Evolutionary conservation across 2,888 invertebrate genomes (phyloP), one percentile per base, ranked within the genome.

Genomic region (Gortyna flavago): DNA sequence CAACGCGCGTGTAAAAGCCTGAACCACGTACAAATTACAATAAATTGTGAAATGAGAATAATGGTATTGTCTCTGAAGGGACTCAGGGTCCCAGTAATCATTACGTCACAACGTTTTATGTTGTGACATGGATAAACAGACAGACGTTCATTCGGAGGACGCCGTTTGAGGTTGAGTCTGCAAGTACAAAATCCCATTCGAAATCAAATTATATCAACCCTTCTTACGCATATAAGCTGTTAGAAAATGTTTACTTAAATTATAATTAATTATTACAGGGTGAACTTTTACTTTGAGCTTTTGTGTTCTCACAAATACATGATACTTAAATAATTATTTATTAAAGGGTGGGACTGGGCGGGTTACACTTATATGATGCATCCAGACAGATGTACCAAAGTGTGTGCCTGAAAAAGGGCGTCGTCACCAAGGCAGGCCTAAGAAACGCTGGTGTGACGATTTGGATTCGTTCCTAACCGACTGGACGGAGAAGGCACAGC

Each of bases 111-210:
- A 44, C 44, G 13, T 44, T 44, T 44, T 13, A 89, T 81, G 89
- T 85, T 89, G 89, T 91, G 89, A 91, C 90, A 85, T 84, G 82
- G 90, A 89, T 89, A 88, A 89, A 89, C 88, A 89, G 90, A 80
- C 85, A 87, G 87, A 86, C 87, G 86, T 85, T 87, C 78, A 85
- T 86, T 83, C 82, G 82, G 85, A 88, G 87, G 72, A 83, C 66
- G 75, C 78, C 75, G 74, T 83, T 85, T 87, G 84, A 77, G 81
- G 79, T 82, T 75, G 73, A 87, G 75, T 69, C 83, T 79, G 73
- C 77, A 81, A 86, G 72, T 80, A 81, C 75, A 66, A 77, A 87
- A 80, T 79, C 79, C 75, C 75, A 77, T 88, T 81, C 35, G 66
- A 88, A 84, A 86, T 88, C 79, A 77, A 85, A 85, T 85, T 80